phyloP scores from a whole-genome alignment of 1,140 invertebrate genomes.

The Temnothorax nylanderi region DNA sequence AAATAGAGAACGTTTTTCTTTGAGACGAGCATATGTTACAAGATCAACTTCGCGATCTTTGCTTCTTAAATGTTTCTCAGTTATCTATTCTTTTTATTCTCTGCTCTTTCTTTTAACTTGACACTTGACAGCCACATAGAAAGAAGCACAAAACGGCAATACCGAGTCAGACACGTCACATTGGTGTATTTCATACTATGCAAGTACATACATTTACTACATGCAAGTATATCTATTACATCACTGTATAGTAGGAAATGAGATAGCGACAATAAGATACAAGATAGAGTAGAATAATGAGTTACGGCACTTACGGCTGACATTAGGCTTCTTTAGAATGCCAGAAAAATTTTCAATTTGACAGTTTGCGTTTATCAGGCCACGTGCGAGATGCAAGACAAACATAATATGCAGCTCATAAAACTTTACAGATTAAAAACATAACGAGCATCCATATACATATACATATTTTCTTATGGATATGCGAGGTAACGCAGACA shows the following conservation, averaged over 20 bases:
- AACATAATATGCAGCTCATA: not conserved
- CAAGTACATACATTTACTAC: no score
- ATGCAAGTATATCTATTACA: not conserved
- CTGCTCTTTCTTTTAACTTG: not conserved
- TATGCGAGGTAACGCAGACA: no score
- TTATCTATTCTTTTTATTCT: not conserved
- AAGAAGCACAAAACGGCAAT: not conserved
- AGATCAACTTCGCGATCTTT: not conserved
- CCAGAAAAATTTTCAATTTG: not conserved
- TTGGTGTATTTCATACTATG: no score
- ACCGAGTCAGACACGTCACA: not conserved
- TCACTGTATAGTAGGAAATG: not conserved
- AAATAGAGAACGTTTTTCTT: no score
- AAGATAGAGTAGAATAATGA: no score
- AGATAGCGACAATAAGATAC: not conserved
- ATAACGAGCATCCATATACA: not conserved
- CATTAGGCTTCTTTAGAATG: not conserved
- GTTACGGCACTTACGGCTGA: not conserved
- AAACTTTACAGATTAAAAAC: not conserved
- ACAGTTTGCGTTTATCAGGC: not conserved
- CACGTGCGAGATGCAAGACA: not conserved
- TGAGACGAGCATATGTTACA: not conserved
- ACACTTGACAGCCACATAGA: not conserved
- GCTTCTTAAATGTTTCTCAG: not conserved
- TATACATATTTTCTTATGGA: not conserved